A percentile compares a stretch with the other conserved stretches of the same genome.
Evolutionary conservation across 2,888 invertebrate genomes (phyloP).

Genomic region (Helleia helle): DNA sequence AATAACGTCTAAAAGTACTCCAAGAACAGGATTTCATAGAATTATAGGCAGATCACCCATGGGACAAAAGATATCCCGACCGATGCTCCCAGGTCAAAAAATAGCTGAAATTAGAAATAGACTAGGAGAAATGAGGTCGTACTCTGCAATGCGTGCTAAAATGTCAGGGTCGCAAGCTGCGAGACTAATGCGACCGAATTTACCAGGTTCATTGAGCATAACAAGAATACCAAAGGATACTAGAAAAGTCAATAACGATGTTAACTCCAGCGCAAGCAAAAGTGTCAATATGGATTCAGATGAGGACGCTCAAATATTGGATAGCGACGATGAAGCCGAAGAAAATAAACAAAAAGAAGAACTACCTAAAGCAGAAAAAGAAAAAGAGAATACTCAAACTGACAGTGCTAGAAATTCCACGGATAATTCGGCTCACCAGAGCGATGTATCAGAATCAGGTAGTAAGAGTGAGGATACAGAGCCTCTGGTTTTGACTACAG

Average conservation of each 20-base stretch:
- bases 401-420: neutral
- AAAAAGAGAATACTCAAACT: conserved; percentile 2
- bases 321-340: conserved; percentile 48
- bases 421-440: conserved; percentile 6
- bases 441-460: conserved; percentile 16
- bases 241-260: conserved; percentile 37
- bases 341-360: conserved; percentile 11
- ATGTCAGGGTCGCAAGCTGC: conserved; percentile 36
- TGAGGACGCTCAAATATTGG: conserved; percentile 56
- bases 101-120: conserved; percentile 55
- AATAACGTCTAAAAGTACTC: conserved; percentile 66
- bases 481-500: conserved; percentile 52
- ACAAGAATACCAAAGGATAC: conserved; percentile 51
- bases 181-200: conserved; percentile 43
- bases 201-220: conserved; percentile 61
- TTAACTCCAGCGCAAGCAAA: conserved; percentile 29
- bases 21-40: conserved; percentile 49
- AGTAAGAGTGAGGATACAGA: conserved; percentile 13
- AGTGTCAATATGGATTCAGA: conserved; percentile 44
- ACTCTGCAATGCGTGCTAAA: conserved; percentile 44
- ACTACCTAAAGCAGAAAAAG: conserved; percentile 11
- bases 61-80: conserved; percentile 44
- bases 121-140: conserved; percentile 47
- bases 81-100: conserved; percentile 53
- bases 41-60: conserved; percentile 48